phyloP scores from a whole-genome alignment of 2,113 vertebrate genomes.

The Chamaea fasciata region DNA sequence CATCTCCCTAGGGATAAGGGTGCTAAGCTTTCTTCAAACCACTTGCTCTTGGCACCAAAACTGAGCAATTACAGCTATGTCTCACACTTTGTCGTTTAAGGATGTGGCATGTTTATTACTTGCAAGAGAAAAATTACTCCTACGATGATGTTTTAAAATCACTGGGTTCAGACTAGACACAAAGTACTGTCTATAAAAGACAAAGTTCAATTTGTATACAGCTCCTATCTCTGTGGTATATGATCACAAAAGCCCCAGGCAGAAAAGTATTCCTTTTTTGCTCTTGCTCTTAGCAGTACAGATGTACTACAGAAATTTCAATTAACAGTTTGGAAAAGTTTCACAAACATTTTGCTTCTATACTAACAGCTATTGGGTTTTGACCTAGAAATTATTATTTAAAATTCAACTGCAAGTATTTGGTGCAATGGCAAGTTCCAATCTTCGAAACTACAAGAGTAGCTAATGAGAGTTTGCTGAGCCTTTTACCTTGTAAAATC shows the following conservation, averaged over 20 bases:
- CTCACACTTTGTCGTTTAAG: constrained; percentile 23
- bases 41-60: constrained; percentile 32
- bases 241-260: not conserved
- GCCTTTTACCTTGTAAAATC: not conserved
- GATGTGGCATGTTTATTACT: constrained; percentile 28
- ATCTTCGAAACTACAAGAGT: not conserved
- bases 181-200: not conserved
- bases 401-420: not conserved
- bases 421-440: not conserved
- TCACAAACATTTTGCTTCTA: not conserved
- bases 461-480: not conserved
- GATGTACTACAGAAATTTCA: not conserved
- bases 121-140: constrained; percentile 10
- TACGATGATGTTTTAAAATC: constrained; percentile 1
- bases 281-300: not conserved
- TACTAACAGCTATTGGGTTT: not conserved
- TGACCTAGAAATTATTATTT: not conserved
- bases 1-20: constrained; percentile 3
- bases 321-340: not conserved
- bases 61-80: not conserved
- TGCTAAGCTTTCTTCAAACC: constrained; percentile 19
- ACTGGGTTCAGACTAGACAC: not conserved
- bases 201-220: not conserved
- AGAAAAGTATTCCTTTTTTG: not conserved
- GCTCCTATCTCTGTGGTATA: not conserved